Conservation (phyloP, 2,113 vertebrate species). For the Oenanthe oenanthe region DNA sequence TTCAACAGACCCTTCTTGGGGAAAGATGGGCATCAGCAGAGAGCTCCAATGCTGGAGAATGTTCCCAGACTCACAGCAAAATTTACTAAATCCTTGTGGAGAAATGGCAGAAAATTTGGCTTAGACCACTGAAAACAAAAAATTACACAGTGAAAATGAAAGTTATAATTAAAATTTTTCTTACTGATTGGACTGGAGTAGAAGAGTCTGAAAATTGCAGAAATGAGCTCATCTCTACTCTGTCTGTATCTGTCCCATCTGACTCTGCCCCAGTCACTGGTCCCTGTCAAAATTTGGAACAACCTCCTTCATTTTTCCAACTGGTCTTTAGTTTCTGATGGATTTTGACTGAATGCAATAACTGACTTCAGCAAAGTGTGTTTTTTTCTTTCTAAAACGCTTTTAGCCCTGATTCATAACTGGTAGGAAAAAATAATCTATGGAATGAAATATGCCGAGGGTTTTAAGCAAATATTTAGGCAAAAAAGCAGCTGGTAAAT, state of each 20-base stretch:
- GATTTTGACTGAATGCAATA: slow-evolving; percentile 5
- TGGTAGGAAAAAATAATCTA: slow-evolving; percentile 52
- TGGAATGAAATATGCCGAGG: slow-evolving; percentile 36
- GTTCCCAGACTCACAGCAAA: neutral
- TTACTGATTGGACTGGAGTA: neutral
- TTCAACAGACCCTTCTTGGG: neutral
- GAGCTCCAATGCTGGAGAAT: neutral
- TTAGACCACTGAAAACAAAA: neutral
- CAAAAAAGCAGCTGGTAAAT: slow-evolving; percentile 59
- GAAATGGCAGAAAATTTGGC: neutral
- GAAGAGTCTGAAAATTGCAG: neutral
- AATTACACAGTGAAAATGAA: neutral
- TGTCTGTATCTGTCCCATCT: neutral
- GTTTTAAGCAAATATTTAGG: slow-evolving; percentile 68
- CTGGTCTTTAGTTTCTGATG: neutral
- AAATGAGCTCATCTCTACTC: neutral
- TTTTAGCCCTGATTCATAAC: slow-evolving; percentile 49
- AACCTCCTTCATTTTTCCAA: neutral
- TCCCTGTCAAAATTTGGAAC: neutral
- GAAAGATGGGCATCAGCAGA: neutral
- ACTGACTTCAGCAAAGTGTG: slow-evolving; percentile 24
- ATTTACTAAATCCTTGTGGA: neutral
- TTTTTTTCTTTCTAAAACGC: slow-evolving; percentile 31
- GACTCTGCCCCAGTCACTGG: neutral
- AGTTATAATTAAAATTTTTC: neutral